Evolutionary conservation across 2,797 vertebrate species (phyloP).

Genomic region (Paguma larvata): DNA sequence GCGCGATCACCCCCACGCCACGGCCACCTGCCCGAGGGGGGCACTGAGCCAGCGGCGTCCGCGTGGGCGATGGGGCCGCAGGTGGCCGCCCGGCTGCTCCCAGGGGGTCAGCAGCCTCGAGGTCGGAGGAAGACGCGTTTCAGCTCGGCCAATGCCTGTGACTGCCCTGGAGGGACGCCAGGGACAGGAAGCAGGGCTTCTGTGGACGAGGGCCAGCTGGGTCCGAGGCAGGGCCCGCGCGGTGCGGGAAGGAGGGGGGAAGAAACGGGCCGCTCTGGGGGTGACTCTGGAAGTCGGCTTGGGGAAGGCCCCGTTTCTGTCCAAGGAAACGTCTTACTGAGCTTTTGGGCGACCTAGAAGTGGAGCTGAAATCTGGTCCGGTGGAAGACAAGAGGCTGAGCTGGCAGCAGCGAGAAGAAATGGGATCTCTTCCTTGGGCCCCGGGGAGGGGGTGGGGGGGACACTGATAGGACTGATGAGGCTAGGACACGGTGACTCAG

Average conservation of each 20-base stretch:
- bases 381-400: not conserved
- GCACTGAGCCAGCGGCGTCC: rapidly evolving
- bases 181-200: not conserved
- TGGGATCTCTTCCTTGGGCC: not conserved
- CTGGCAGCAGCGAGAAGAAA: rapidly evolving
- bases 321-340: not conserved
- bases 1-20: not conserved
- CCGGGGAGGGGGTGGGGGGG: rapidly evolving
- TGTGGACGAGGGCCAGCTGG: rapidly evolving
- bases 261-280: no score
- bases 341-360: not conserved
- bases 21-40: not conserved
- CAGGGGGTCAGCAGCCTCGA: not conserved
- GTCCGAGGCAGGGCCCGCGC: rapidly evolving
- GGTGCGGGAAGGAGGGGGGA: no score
- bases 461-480: no score
- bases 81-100: rapidly evolving
- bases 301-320: not conserved
- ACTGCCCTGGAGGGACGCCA: not conserved
- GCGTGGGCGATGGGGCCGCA: rapidly evolving
- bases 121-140: not conserved
- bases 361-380: not conserved
- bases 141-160: not conserved
- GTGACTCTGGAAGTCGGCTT: not conserved
- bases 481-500: not conserved